Evolutionary conservation across 2,888 invertebrate species (phyloP).

Genomic region (Romanomermis culicivorax): DNA sequence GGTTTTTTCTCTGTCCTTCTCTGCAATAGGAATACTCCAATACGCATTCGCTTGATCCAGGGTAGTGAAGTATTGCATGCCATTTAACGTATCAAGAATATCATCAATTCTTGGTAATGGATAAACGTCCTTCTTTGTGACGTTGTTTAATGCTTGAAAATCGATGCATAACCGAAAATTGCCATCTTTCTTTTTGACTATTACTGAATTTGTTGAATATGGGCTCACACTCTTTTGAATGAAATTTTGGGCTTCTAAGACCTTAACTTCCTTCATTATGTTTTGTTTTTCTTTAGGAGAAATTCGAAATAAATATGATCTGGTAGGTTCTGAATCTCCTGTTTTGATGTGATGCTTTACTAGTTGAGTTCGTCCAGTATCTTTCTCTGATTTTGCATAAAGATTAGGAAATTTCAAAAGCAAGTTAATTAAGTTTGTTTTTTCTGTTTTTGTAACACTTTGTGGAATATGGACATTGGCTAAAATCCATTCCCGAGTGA

Average conservation of each 20-base stretch:
- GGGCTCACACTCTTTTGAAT: not conserved
- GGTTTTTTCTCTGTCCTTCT: constrained; percentile 14
- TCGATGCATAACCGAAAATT: constrained; percentile 16
- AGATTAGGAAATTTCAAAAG: not conserved
- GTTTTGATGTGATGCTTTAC: not conserved
- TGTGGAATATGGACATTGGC: too few species aligned
- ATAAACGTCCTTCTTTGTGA: constrained; percentile 12
- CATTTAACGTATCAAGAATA: constrained; percentile 8
- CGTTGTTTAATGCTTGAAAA: constrained; percentile 14
- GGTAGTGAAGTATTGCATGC: constrained; percentile 10
- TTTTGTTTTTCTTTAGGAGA: not conserved
- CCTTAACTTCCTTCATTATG: not conserved
- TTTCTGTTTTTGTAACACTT: not conserved
- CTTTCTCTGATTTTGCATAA: not conserved
- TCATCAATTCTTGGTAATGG: constrained; percentile 13
- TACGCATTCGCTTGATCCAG: constrained; percentile 14
- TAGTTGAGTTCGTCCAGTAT: not conserved
- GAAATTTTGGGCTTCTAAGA: not conserved
- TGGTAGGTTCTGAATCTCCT: not conserved
- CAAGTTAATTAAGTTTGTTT: not conserved
- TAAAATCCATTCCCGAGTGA: too few species aligned
- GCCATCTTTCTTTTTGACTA: constrained; percentile 19
- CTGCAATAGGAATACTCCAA: constrained; percentile 12
- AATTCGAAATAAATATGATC: not conserved
- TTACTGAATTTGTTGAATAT: not conserved